phyloP scores from a whole-genome alignment of 2,888 invertebrate genomes.

The Dicycla oo region DNA sequence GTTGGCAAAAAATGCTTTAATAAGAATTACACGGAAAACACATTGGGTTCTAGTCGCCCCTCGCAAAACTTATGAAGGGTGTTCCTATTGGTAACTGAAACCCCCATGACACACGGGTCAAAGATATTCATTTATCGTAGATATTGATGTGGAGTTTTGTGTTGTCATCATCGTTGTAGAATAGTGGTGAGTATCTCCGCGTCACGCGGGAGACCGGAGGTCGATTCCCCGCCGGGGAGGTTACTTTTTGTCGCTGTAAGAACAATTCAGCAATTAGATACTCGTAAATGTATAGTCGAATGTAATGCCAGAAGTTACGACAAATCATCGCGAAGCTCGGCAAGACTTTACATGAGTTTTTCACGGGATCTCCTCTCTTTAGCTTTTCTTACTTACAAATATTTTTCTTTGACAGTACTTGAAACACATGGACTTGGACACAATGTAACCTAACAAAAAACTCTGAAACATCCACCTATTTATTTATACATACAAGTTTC shows the following conservation, averaged over 20 bases:
- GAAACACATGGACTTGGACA: slow-evolving; percentile 15
- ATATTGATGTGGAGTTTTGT: background rate
- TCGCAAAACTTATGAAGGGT: slow-evolving; percentile 25
- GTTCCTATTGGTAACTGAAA: slow-evolving; percentile 30
- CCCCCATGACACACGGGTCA: slow-evolving; percentile 17
- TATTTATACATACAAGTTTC: slow-evolving; percentile 48
- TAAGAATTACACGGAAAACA: background rate
- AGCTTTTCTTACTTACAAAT: background rate
- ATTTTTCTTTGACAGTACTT: background rate
- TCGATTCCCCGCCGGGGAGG: slow-evolving; percentile 70
- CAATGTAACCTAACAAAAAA: background rate
- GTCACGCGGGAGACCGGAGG: slow-evolving; percentile 88
- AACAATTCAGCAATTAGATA: background rate
- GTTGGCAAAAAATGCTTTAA: background rate
- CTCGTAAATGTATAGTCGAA: background rate
- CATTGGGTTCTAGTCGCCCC: background rate
- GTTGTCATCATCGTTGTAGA: slow-evolving; percentile 81
- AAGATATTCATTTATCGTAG: slow-evolving; percentile 8
- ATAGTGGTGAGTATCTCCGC: slow-evolving; percentile 87
- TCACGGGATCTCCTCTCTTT: background rate
- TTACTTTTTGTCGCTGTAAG: background rate
- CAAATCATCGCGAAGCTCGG: background rate
- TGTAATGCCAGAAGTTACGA: background rate
- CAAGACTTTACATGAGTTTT: background rate
- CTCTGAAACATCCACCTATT: slow-evolving; percentile 27